phyloP scores from a whole-genome alignment of 2,113 vertebrate genomes.

The Pristiophorus japonicus region DNA sequence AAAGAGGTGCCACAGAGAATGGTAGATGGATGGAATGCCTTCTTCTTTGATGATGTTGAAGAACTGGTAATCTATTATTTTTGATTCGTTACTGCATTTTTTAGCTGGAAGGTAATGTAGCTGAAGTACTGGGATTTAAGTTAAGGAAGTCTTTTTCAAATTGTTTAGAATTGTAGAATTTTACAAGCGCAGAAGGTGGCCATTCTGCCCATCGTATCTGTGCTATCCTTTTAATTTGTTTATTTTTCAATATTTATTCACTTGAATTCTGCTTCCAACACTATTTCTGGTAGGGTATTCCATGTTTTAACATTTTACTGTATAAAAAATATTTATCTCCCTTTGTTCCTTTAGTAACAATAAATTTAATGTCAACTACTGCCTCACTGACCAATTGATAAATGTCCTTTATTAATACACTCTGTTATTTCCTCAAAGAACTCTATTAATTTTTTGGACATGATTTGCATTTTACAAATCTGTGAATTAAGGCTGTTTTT shows the following conservation, averaged over 20 bases:
- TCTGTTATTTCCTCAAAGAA: neutral
- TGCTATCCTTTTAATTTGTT: neutral
- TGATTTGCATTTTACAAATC: neutral
- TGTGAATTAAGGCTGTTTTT: neutral
- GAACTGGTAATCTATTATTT: constrained; percentile 70
- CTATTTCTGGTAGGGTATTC: neutral
- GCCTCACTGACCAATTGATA: neutral
- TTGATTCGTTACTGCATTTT: neutral
- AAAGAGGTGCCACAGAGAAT: constrained; percentile 78
- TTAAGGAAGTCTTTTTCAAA: neutral
- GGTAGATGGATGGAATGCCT: constrained; percentile 98
- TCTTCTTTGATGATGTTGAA: constrained; percentile 85
- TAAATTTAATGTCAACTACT: neutral
- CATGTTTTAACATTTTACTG: neutral
- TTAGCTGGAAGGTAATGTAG: neutral
- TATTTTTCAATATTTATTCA: neutral
- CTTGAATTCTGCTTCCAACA: neutral
- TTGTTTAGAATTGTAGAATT: neutral
- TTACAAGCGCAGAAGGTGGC: neutral
- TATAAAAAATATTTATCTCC: neutral
- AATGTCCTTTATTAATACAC: neutral
- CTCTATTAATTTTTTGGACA: neutral
- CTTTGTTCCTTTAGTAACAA: neutral
- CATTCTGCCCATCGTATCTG: neutral
- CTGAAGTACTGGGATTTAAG: neutral